Evolutionary conservation across 1,140 invertebrate species (phyloP), one percentile per base, ranked within the genome.

Genomic region (Drosophila miranda): DNA sequence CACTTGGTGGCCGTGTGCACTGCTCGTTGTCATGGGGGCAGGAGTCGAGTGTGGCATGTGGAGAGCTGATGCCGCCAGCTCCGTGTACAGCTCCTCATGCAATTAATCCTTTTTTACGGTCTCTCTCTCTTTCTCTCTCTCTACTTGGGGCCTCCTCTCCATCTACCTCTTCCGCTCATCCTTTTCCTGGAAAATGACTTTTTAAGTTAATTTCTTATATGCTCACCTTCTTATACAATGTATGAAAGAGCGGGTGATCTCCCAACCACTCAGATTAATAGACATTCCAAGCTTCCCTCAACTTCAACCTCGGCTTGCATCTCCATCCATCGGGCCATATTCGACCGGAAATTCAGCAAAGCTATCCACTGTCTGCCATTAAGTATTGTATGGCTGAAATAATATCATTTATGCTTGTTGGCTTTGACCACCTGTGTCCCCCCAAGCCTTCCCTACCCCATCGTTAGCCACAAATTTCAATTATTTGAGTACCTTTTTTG

Each of bases 201-300:
- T 87, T 87, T 82, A 88, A 87, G 82, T 88, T 87, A 86, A 86
- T 86, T 86, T 87, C 82, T 87, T 68, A 67, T 75, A 59, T 75
- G 62, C 42, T 58, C 58, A 74, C 49, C 52, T 46, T 43, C 46
- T 19, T 45, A 9, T 42, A 57, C 59, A 38, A 46, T 56, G 43
- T 42, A n/a, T 41, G 45, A 13, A 1, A 9, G 2, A 34, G 30
- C 9, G 30, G 30, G 28, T 30, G 28, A 30, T 8, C 5, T 6
- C 5, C 5, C 26, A 26, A 6, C 26, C 26, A 5, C 26, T 1
- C 26, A 30, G 28, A 30, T 30, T 30, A 8, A 30, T 30, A 9
- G 23, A 30, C 38, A n/a, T 44, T 44, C 14, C 16, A 16, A 9
- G 6, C 16, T 38, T 9, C 19, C n/a, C 62, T 21, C 9, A 45